Conservation (phyloP, 2,888 invertebrate species). For the Diaperis boleti region DNA sequence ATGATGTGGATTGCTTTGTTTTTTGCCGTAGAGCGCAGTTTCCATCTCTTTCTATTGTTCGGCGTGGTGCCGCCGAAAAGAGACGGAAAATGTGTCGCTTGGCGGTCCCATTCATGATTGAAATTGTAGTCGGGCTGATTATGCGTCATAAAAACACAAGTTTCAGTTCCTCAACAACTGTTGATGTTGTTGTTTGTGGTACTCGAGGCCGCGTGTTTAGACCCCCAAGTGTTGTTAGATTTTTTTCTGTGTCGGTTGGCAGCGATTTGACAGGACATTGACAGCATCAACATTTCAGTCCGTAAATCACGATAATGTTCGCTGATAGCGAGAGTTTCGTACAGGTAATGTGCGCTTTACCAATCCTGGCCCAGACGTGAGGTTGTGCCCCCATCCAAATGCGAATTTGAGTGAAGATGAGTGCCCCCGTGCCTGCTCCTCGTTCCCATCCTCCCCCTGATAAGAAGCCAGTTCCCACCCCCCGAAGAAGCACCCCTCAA, state of each 20-base stretch:
- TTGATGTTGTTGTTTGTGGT: neutral
- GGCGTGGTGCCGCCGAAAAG: neutral
- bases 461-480: constrained; percentile 70
- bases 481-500: constrained; percentile 67
- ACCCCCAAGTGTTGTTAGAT: neutral
- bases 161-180: constrained; percentile 21
- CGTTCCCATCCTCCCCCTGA: constrained; percentile 57
- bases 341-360: constrained; percentile 1
- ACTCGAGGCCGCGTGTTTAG: neutral
- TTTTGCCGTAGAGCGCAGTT: neutral
- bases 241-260: constrained; percentile 1
- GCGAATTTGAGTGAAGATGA: constrained; percentile 49
- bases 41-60: neutral
- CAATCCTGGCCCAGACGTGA: neutral
- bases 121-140: constrained; percentile 9
- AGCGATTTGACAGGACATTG: constrained; percentile 5
- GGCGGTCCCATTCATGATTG: constrained; percentile 4
- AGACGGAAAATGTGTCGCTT: neutral
- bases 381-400: neutral
- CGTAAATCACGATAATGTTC: constrained; percentile 5
- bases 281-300: neutral
- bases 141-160: constrained; percentile 37
- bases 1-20: neutral
- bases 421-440: constrained; percentile 56
- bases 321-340: neutral